Percentiles rank a stretch among this genome's conserved stretches.
phyloP scores from a whole-genome alignment of 2,113 vertebrate genomes.

The Aleadryas rufinucha region DNA sequence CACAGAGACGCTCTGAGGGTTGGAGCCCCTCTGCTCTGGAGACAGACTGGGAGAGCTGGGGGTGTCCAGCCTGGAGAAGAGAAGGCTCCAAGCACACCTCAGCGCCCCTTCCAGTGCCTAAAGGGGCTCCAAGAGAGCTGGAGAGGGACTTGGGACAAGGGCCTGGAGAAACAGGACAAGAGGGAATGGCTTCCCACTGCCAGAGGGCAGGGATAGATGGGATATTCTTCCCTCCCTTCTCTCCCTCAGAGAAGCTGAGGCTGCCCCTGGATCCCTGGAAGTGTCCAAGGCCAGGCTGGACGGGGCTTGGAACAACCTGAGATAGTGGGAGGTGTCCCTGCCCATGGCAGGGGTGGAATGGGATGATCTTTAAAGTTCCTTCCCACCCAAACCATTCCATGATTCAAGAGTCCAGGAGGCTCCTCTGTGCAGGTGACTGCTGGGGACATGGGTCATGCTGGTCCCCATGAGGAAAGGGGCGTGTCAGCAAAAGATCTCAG shows the following conservation, averaged over 20 bases:
- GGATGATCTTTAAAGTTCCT: neutral
- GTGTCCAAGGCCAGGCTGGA: neutral
- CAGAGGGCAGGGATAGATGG: neutral
- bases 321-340: neutral
- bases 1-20: neutral
- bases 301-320: accelerated
- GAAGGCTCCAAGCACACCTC: neutral
- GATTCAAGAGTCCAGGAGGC: neutral
- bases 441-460: accelerated
- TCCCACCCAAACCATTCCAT: neutral
- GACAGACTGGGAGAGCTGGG: neutral
- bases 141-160: neutral
- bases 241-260: neutral
- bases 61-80: neutral
- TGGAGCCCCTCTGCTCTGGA: neutral
- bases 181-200: neutral
- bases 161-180: neutral
- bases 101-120: neutral
- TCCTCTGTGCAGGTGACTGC: neutral
- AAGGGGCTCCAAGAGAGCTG: neutral
- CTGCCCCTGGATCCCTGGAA: neutral
- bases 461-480: neutral
- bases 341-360: neutral
- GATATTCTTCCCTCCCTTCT: neutral
- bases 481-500: neutral